These are phyloP conservation scores for Sylvilagus floridanus DNA, from an alignment of 2,797 vertebrate species.

Conservation along the genomic window DNA sequence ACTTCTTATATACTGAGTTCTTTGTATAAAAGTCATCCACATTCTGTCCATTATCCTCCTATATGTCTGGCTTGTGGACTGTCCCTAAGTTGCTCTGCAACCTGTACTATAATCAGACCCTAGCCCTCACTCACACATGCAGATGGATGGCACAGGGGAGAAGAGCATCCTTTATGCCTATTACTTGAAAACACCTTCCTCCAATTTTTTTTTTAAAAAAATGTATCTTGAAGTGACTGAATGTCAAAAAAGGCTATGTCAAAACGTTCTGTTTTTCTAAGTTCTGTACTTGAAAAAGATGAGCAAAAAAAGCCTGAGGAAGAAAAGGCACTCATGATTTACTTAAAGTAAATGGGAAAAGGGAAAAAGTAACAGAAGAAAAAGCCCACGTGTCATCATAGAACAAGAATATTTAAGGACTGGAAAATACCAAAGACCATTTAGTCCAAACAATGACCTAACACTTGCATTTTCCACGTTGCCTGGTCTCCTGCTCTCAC, in stretches of 20 bases:
- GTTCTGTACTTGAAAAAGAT: slow-evolving; percentile 14
- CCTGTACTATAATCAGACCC: not conserved
- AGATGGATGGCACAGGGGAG: not conserved
- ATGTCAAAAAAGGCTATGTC: slow-evolving; percentile 53
- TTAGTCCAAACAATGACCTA: not conserved
- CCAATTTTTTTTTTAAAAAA: not conserved
- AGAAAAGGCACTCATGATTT: not conserved
- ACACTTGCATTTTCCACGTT: not conserved
- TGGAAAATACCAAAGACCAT: not conserved
- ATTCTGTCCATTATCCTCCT: not conserved
- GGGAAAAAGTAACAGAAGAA: not conserved
- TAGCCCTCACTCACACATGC: not conserved
- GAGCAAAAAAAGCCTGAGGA: not conserved
- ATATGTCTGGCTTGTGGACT: not conserved
- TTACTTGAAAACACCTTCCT: not conserved
- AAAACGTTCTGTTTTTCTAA: slow-evolving; percentile 54
- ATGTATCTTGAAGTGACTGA: slow-evolving; percentile 47
- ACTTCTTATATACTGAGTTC: slow-evolving; percentile 42
- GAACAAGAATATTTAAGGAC: not conserved
- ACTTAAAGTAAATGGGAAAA: not conserved
- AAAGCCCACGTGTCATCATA: not conserved
- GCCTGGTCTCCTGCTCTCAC: not conserved
- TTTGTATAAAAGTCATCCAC: not conserved
- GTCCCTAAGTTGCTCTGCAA: not conserved
- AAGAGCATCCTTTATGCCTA: not conserved